Base-by-base conservation (phyloP, 2,888 invertebrate species). In the Apodemia zela region DNA sequence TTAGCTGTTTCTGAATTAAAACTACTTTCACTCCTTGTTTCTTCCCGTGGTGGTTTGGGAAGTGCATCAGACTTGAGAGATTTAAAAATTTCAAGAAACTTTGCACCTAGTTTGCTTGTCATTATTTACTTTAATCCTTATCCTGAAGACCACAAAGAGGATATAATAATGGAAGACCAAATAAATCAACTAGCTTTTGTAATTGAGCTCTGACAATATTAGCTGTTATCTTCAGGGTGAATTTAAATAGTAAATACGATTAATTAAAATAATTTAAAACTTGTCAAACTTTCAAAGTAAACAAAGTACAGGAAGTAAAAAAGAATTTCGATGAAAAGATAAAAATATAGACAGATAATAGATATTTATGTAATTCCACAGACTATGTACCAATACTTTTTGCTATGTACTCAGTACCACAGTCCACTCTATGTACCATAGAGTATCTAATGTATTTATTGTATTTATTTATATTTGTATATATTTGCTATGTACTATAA, bases 21-120 rank as follows among this genome's bases (percentile, higher is more conserved):
- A 18, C 73, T 70, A 65, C 78, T 80, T 63, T 76, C 77, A 69
- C 78, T 72, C 49, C 75, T 63, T 58, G 65, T 70, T 25, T 69
- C 70, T 42, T 78, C 73, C 51, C 93, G 80, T 0, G 93, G 93
- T 7, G 92, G 81, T 71, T 85, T 85, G 0, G 93, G 93, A 49
- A 87, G 82, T 10, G 93, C 93, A 69, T 93, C 93, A 1, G 93
- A 84, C 68, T 91, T 93, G 45, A 93, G 69, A 65, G 88, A 84
- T 54, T 85, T 82, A 68, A 92, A 85, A 64, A 85, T 81, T 66
- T 89, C 87, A 60, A 85, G 73, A 62, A 89, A 71, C 74, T 82
- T 87, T 64, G 74, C 75, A 66, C 76, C 75, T 60, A 82, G 42
- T 63, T 71, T 73, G 58, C 66, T 73, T 3, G 69, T 65, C 73